Base-by-base conservation (phyloP, 1,140 invertebrate species). In the Drosophila tropicalis region DNA sequence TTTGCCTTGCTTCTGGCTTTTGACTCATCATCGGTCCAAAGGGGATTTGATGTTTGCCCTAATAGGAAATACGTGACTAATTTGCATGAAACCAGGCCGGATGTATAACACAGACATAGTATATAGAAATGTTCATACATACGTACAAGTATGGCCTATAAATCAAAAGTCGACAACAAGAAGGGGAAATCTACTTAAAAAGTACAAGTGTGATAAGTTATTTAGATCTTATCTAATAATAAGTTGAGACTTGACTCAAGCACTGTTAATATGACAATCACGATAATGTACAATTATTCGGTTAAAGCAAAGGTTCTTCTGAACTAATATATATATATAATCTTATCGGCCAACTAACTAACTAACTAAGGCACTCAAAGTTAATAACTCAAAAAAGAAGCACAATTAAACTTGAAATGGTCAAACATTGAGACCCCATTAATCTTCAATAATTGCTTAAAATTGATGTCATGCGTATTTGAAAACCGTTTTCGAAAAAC, bases 391-490 rank as follows among this genome's bases (percentile, higher is more conserved):
- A 76, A 5, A 67, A 62, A 67, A 10, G 44, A 75, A 72, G 62
- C 73, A 81, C 80, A 78, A 89, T 78, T 89, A 60, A 89, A 54
- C 56, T 29, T 51, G 51, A 77, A 82, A 51, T 72, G 66, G 55
- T 68, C 80, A 83, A 81, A 9, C 76, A 70, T 60, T 78, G 80
- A 55, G 62, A 32, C 15, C 44, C 55, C 84, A 90, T 89, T 89
- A 81, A 89, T 89, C 85, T 90, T 81, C 40, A 60, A 72, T 89
- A 90, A 89, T 90, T 89, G 85, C 78, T 70, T 63, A 62, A 81
- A 90, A 76, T 90, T 90, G 85, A 81, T 89, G 85, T 90, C 85
- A 85, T 75, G 85, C 81, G 86, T 89, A 89, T 85, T 89, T 89
- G 81, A 81, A 89, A 89, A 90, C 7, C 66, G 81, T 85, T 89